Evolutionary conservation across 2,797 vertebrate species (phyloP), one percentile per base, ranked within the genome.

Genomic region (Sebastes iracundus): DNA sequence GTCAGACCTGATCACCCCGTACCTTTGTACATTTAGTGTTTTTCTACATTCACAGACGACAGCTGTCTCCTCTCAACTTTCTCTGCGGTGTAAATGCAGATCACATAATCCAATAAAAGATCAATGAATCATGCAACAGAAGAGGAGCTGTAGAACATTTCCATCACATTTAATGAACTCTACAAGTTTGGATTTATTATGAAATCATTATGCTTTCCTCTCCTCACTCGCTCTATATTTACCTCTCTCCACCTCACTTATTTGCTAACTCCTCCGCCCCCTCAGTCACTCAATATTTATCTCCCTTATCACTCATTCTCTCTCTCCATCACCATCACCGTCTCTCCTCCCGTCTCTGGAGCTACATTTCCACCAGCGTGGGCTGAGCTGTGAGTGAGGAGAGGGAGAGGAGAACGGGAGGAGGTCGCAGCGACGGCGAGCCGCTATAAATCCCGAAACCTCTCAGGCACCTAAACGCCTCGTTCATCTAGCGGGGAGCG

Each of bases 401-500:
- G 56, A 72, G 73, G 60, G 71, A 49, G 38, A 55, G 75, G 20
- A n/a, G 20, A 82, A 68, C 65, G 35, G 82, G 82, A 80, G 89
- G 83, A 80, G 84, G 86, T 77, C 20, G 78, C 3, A 65, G 69
- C n/a, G 4, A 70, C 32, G 56, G 67, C 16, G 56, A 76, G 74
- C 74, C 4, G 30, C 73, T 75, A 73, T 83, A 80, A 82, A 87
- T 82, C 78, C 76, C 22, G 20, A 79, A 68, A n/a, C 66, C 80
- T 84, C 75, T 72, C 35, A 46, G 79, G 85, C 68, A 81, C 83
- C 87, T 89, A 61, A 87, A 88, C 82, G 74, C 85, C 88, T 82
- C 85, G 80, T 69, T 82, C 65, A 75, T 79, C 33, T 61, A 68
- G 74, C 69, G 14, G 82, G 75, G 56, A 63, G 70, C 18, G 30